phyloP scores from a whole-genome alignment of 2,888 invertebrate genomes.

The Patella caerulea region DNA sequence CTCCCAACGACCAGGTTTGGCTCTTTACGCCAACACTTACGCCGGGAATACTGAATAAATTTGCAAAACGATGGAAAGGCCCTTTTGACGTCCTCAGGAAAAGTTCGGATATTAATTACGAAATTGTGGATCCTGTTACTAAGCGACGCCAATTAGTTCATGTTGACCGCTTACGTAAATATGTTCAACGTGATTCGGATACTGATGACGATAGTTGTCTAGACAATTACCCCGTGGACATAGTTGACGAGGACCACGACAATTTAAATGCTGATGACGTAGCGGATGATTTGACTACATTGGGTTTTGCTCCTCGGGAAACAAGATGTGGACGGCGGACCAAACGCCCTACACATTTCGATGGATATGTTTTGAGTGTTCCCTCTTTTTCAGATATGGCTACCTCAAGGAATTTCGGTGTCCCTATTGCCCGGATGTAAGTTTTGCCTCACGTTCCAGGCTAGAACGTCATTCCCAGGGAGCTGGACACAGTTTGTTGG shows the following conservation, averaged over 20 bases:
- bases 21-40: neutral
- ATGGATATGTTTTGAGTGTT: neutral
- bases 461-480: neutral
- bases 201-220: neutral
- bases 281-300: too few relatives aligned
- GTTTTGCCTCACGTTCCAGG: neutral
- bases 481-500: neutral
- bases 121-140: neutral
- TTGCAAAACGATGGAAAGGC: slow-evolving; percentile 20
- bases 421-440: neutral
- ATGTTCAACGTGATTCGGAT: neutral
- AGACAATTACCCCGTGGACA: neutral
- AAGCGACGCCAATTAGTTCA: neutral
- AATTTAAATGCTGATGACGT: too few relatives aligned
- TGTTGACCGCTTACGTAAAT: neutral
- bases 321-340: neutral
- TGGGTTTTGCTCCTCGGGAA: too few relatives aligned
- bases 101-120: slow-evolving; percentile 11
- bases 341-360: neutral
- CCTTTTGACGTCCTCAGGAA: slow-evolving; percentile 17
- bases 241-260: too few relatives aligned
- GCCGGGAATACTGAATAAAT: slow-evolving; percentile 13
- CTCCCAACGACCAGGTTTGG: slow-evolving; percentile 12
- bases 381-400: neutral
- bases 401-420: neutral